phyloP scores from a whole-genome alignment of 2,888 invertebrate genomes.

The Plemyria rubiginata region DNA sequence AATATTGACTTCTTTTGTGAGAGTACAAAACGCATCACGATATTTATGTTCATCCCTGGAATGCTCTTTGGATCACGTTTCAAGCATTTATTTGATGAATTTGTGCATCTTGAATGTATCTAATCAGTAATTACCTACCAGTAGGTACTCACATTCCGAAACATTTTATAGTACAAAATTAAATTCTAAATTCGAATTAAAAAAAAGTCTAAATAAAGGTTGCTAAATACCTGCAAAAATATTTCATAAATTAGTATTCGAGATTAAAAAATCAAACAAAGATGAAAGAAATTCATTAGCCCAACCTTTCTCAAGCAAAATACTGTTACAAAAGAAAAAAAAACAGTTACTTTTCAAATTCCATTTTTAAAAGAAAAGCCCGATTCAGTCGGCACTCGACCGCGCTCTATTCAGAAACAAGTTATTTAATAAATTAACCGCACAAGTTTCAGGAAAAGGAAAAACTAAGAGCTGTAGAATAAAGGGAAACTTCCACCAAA shows the following conservation, averaged over 20 bases:
- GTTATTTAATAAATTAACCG: slow-evolving; percentile 84
- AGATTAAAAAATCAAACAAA: slow-evolving; percentile 3
- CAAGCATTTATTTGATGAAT: slow-evolving; percentile 76
- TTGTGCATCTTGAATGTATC: slow-evolving; percentile 59
- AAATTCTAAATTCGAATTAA: too few relatives aligned
- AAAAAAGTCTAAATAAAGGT: background rate
- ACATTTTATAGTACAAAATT: background rate
- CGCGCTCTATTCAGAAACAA: slow-evolving; percentile 76
- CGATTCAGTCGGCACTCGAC: slow-evolving; percentile 69
- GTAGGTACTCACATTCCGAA: background rate
- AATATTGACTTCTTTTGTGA: slow-evolving; percentile 57
- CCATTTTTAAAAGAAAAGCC: slow-evolving; percentile 65
- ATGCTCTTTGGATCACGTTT: slow-evolving; percentile 74
- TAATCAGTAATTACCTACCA: slow-evolving; percentile 19
- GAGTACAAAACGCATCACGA: slow-evolving; percentile 57
- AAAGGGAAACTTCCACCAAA: slow-evolving; percentile 11
- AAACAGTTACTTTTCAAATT: slow-evolving; percentile 43
- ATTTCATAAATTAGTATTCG: background rate
- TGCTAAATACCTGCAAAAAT: background rate
- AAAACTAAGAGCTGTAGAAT: slow-evolving; percentile 65
- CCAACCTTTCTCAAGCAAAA: slow-evolving; percentile 42
- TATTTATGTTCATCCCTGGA: slow-evolving; percentile 70
- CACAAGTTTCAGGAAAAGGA: slow-evolving; percentile 77
- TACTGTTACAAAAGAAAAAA: slow-evolving; percentile 52
- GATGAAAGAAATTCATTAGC: slow-evolving; percentile 42